Conservation (phyloP, 1,140 invertebrate species). For the Leptinotarsa defecta region DNA sequence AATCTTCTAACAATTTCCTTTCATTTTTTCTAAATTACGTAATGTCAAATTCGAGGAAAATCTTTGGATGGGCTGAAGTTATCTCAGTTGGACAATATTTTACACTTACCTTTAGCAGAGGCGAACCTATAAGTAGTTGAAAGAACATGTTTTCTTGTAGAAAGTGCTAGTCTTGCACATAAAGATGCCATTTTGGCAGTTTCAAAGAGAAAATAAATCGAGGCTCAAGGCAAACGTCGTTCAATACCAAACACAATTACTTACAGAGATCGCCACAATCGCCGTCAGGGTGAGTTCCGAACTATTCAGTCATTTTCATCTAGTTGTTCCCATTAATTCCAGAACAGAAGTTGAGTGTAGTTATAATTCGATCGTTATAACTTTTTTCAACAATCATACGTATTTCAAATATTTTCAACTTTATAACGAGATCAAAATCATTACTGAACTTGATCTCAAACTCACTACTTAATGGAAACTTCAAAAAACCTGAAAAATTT, state of each 20-base stretch:
- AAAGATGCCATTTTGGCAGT: constrained; percentile 63
- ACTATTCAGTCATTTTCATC: background rate
- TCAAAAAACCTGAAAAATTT: no score
- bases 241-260: background rate
- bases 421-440: no score
- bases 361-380: no score
- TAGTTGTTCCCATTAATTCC: background rate
- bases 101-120: constrained; percentile 55
- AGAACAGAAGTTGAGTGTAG: background rate
- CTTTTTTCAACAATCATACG: no score
- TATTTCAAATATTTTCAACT: no score
- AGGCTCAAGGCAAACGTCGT: background rate
- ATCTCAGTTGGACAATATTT: background rate
- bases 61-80: constrained; percentile 14
- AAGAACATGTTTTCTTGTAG: constrained; percentile 59
- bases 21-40: constrained; percentile 38
- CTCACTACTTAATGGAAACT: no score
- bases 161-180: constrained; percentile 59
- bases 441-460: no score
- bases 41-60: constrained; percentile 31
- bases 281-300: background rate
- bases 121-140: constrained; percentile 57
- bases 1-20: background rate
- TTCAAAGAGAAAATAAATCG: constrained; percentile 10
- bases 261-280: background rate